Evolutionary conservation across 1,140 invertebrate species (phyloP).

Genomic region (Drosophila lowei): DNA sequence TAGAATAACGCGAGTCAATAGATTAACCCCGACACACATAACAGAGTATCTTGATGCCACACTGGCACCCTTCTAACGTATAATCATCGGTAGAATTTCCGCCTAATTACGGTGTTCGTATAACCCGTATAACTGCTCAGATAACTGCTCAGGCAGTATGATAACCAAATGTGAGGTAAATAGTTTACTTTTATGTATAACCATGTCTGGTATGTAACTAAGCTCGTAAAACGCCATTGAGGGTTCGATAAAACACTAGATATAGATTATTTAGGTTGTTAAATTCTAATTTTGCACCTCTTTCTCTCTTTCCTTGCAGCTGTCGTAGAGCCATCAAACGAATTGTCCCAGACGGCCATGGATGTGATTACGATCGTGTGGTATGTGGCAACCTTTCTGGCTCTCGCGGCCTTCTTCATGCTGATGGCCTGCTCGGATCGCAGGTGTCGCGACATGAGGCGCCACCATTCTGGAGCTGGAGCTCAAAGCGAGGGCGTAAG

Average conservation of each 20-base stretch:
- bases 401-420: slow-evolving; percentile 78
- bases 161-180: slow-evolving; percentile 12
- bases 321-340: slow-evolving; percentile 58
- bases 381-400: slow-evolving; percentile 81
- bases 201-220: neutral
- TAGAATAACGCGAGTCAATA: too few species aligned
- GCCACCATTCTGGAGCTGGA: slow-evolving; percentile 26
- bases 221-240: too few species aligned
- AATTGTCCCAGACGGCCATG: slow-evolving; percentile 82
- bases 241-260: too few species aligned
- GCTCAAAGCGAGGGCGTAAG: slow-evolving; percentile 45
- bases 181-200: slow-evolving; percentile 1
- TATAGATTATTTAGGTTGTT: neutral
- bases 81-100: slow-evolving; percentile 20
- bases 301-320: slow-evolving; percentile 31
- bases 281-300: slow-evolving; percentile 1
- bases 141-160: neutral
- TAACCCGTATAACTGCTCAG: slow-evolving; percentile 44
- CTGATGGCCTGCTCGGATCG: slow-evolving; percentile 82
- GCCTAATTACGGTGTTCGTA: slow-evolving; percentile 30
- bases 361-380: slow-evolving; percentile 82
- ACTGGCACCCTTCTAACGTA: slow-evolving; percentile 11
- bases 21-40: neutral
- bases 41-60: slow-evolving; percentile 20
- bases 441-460: slow-evolving; percentile 58